Base-by-base conservation (phyloP, 2,113 vertebrate species). In the Canis aureus region DNA sequence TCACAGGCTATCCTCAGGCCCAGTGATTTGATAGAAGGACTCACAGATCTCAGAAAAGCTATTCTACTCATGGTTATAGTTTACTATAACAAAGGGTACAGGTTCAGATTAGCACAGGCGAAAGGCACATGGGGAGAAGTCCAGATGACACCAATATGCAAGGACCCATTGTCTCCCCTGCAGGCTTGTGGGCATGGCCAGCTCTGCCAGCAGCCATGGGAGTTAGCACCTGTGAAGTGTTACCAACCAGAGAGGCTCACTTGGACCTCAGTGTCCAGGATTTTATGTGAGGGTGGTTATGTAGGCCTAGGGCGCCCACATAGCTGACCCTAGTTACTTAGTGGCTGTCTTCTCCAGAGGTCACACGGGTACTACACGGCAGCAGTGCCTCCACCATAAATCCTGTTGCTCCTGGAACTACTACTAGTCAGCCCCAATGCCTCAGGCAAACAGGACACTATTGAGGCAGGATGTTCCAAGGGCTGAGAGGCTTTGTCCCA, bases 41-140 rank as follows among this genome's bases (percentile, higher is more conserved):
- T 29, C 22, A 12, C 13, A 57, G 81, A 32, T 8, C 55, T 60
- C 17, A 78, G 91, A 32, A 25, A 17, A 43, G 32, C 43, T 53
- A 10, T 29, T 49, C 0, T 0, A 0, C 11, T 49, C 0, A 0
- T 12, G 5, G 32, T 9, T 11, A 20, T 0, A 0, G 93, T 22
- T 13, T 8, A 10, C 35, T 27, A 2, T 1, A 3, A 67, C 17
- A 0, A 2, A 25, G 43, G 64, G 22, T 16, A 12, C 51, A 1
- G 35, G 19, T 19, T 2, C 8, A 29, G 35, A 1, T 17, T 17
- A 32, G 78, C 29, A 2, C 2, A 55, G 69, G 51, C 3, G 2
- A 8, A 1, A 55, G 20, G 76, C 0, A 0, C 8, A 0, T 9
- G 12, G 35, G 69, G 76, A 32, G 82, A 11, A 8, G 35, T 35